Base-by-base conservation (phyloP, 2,797 vertebrate genomes). In the Xiphorhynchus erythropygius region DNA sequence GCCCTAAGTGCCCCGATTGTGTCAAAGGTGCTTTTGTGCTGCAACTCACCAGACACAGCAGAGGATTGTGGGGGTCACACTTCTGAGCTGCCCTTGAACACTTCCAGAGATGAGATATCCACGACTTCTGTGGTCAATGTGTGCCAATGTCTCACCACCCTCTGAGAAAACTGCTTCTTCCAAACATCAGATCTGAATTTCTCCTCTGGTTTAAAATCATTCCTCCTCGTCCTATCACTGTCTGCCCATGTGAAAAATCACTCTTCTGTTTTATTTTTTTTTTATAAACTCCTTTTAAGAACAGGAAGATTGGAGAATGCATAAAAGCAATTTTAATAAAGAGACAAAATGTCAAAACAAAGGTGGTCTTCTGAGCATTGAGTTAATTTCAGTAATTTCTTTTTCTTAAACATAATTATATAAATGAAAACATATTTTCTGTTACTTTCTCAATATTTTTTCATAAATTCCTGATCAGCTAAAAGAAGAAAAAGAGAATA, bases 41-140 rank as follows among this genome's bases (percentile, higher is more conserved):
- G 37, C 46, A 80, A 41, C 42, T 50, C 62, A 53, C 25, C 44
- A 65, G 59, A 10, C 25, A 65, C 39, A n/a, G 44, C 63, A 52
- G 35, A 68, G 21, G 5, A 13, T 7, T 0, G 0, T 35, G 35
- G 21, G 24, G 8, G 7, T 49, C 35, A 37, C 37, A 30, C 5
- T 11, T 56, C 28, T 35, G 37, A 44, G 18, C 12, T 73, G 25
- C 18, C 7, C 49, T 56, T 28, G 18, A 49, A 13, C 22, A 25
- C 5, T 35, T 63, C 35, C 57, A 87, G 32, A 18, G 5, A 7
- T 13, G 35, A 32, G 13, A 21, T 6, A 18, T 25, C 13, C 30
- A 18, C 44, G n/a, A 9, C 8, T 62, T 33, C 25, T 55, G 33
- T 60, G 35, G 10, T 28, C 22, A 50, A 41, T 23, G 13, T 27